A percentile compares a stretch with the other conserved stretches of the same genome.
phyloP scores from a whole-genome alignment of 2,888 invertebrate species.

The Colletes collaris region DNA sequence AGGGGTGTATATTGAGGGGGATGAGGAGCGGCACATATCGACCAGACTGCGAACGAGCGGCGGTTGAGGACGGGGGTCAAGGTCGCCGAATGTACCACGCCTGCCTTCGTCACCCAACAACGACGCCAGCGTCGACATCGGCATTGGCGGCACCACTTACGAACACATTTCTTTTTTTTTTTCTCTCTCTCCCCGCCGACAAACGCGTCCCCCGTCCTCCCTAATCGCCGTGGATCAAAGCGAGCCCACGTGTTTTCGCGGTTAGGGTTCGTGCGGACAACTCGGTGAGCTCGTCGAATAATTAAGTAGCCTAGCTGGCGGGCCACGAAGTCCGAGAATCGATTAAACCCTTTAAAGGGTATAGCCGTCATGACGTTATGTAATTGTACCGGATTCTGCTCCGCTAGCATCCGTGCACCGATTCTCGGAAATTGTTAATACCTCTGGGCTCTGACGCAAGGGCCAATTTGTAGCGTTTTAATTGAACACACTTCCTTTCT shows the following conservation, averaged over 20 bases:
- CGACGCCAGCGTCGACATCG: conserved; percentile 45
- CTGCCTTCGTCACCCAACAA: conserved; percentile 64
- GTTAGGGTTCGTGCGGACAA: neutral
- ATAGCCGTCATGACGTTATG: conserved; percentile 19
- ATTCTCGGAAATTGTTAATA: conserved; percentile 12
- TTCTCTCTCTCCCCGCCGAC: neutral
- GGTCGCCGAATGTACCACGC: conserved; percentile 78
- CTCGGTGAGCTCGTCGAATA: conserved; percentile 16
- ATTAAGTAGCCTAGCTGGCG: conserved; percentile 22
- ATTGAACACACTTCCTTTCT: neutral
- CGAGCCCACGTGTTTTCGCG: conserved; percentile 15
- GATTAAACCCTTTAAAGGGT: conserved; percentile 43
- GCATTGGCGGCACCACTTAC: conserved; percentile 45
- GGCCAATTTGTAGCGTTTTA: conserved; percentile 1
- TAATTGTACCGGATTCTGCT: conserved; percentile 4
- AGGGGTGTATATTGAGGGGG: conserved; percentile 65
- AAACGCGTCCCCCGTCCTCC: neutral
- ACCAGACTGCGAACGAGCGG: conserved; percentile 79
- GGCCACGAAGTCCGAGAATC: conserved; percentile 19
- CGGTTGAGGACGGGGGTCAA: conserved; percentile 81
- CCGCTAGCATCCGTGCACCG: neutral
- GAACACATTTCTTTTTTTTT: neutral
- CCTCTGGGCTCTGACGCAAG: neutral
- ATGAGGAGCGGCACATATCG: conserved; percentile 75
- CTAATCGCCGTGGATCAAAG: conserved; percentile 9